Evolutionary conservation across 1,140 invertebrate genomes (phyloP).

Genomic region (Marisa cornuarietis): DNA sequence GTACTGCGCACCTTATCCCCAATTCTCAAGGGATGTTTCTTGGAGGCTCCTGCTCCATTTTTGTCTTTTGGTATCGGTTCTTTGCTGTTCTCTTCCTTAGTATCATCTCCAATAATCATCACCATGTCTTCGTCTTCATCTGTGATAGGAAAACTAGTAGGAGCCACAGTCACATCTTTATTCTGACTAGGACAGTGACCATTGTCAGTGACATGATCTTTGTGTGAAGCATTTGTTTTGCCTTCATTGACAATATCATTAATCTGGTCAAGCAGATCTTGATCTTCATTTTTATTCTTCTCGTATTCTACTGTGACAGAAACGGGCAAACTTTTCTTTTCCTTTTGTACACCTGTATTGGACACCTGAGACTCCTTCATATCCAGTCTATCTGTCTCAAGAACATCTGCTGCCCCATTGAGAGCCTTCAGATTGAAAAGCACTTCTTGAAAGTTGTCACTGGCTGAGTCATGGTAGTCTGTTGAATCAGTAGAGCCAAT

Average conservation of each 20-base stretch:
- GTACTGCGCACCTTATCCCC: constrained; percentile 36
- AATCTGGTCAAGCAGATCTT: constrained; percentile 15
- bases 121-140: constrained; percentile 24
- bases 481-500: constrained; percentile 21
- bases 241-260: constrained; percentile 20
- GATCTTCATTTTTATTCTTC: constrained; percentile 3
- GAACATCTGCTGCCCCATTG: constrained; percentile 10
- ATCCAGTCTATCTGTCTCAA: neutral
- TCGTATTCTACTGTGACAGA: neutral
- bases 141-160: neutral
- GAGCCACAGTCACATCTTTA: neutral
- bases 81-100: neutral
- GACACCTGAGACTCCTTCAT: constrained; percentile 8
- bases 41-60: neutral
- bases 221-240: neutral
- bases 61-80: constrained; percentile 3
- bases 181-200: neutral
- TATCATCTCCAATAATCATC: constrained; percentile 8
- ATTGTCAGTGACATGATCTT: neutral
- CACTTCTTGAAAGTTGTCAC: constrained; percentile 24
- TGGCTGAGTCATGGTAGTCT: neutral
- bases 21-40: constrained; percentile 28
- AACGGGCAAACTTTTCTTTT: neutral
- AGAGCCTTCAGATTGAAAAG: constrained; percentile 26
- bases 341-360: neutral